Evolutionary conservation across 2,113 vertebrate species (phyloP), one percentile per base, ranked within the genome.

Genomic region (Pipra filicauda): DNA sequence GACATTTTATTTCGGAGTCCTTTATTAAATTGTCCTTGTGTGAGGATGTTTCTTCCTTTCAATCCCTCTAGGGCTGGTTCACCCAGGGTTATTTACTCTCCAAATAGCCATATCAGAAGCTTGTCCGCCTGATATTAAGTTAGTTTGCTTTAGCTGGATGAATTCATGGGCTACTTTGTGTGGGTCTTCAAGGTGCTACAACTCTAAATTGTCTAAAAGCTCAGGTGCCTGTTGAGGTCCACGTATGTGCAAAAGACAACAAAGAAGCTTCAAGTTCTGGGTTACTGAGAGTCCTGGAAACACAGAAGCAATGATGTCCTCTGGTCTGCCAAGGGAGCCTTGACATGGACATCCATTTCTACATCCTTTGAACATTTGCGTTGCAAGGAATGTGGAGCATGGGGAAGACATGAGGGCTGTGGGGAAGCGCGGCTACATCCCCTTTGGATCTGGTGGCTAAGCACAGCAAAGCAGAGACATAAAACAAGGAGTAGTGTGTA

Each of bases 351-450:
- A 58, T n/a, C 46, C 35, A 4, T 2, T n/a, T 11, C 27, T 43
- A 4, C 23, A 2, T 11, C 8, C 22, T 51, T n/a, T 37, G 21
- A 69, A n/a, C 9, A 1, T 15, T 15, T 57, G 39, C 9, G 4
- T 3, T 39, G 61, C 1, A 14, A 77, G 26, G 35, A 26, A 55
- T 24, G 64, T 79, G 19, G 70, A 1, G 0, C 0, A 0, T 35
- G 28, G 35, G 62, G 78, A 82, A 75, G 52, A 52, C 33, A 49
- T 0, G 0, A 49, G 52, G 58, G 21, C 54, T 21, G 22, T 1
- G 31, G 19, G 69, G 28, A 64, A 82, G 35, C 31, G 23, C 0
- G 11, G 33, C 71, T 72, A 72, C 31, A 39, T 64, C 58, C 61
- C 54, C 7, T 65, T 41, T 39, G 21, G 28, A 10, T 81, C 64